A percentile compares a stretch with the other conserved stretches of the same genome.
phyloP scores from a whole-genome alignment of 2,113 vertebrate genomes.

The Ageneiosus marmoratus region DNA sequence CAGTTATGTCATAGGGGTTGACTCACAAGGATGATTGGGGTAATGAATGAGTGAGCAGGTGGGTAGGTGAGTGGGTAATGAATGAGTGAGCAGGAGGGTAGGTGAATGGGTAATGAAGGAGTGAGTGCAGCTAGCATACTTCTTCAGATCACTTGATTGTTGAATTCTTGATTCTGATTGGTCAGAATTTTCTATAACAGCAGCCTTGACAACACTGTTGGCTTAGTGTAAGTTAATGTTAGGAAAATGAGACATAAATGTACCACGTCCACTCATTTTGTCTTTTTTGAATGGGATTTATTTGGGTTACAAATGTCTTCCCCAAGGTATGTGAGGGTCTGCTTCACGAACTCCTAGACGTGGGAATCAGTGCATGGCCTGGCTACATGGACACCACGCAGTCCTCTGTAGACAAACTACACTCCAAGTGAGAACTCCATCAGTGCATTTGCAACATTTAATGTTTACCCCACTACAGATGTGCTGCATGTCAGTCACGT shows the following conservation, averaged over 20 bases:
- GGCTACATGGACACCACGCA: conserved; percentile 84
- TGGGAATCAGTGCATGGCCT: conserved; percentile 86
- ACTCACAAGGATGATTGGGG: too few relatives aligned
- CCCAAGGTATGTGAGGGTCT: conserved; percentile 88
- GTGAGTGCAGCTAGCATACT: not conserved
- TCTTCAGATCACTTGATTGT: not conserved
- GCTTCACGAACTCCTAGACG: conserved; percentile 81
- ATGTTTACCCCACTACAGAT: not conserved
- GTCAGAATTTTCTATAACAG: not conserved
- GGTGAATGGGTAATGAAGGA: too few relatives aligned
- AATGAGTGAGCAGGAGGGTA: too few relatives aligned
- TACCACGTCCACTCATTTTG: not conserved
- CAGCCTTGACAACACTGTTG: not conserved
- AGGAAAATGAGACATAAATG: not conserved
- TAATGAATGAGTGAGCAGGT: too few relatives aligned
- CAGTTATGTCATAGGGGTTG: too few relatives aligned
- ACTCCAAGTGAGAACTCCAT: conserved; percentile 75
- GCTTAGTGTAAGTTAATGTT: not conserved
- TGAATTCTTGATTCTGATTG: not conserved
- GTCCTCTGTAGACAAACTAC: conserved; percentile 82
- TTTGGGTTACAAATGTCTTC: conserved; percentile 4
- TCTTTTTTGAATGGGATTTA: not conserved
- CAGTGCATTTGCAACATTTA: not conserved
- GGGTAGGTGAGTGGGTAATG: too few relatives aligned
- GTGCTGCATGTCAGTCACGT: not conserved